phyloP scores from a whole-genome alignment of 2,888 invertebrate genomes.

The Philaethria dido region DNA sequence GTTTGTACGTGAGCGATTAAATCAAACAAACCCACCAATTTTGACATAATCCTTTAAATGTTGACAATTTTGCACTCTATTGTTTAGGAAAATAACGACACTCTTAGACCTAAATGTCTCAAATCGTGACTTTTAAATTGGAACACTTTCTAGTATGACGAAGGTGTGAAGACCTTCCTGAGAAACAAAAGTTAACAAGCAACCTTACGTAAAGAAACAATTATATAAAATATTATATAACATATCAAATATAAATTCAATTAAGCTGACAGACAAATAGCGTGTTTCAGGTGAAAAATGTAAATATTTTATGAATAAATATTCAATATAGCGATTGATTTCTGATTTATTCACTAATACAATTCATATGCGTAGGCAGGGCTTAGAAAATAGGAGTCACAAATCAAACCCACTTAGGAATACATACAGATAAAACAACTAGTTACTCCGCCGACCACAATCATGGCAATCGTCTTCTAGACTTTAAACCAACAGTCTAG shows the following conservation, averaged over 20 bases:
- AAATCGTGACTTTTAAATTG: conserved; percentile 55
- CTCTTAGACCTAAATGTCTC: conserved; percentile 47
- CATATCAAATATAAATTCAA: background rate
- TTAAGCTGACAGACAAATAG: conserved; percentile 13
- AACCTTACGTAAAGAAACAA: conserved; percentile 13
- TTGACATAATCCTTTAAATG: conserved; percentile 46
- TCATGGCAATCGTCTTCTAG: conserved; percentile 63
- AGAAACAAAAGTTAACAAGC: conserved; percentile 26
- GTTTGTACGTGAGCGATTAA: conserved; percentile 69
- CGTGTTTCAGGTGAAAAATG: conserved; percentile 23
- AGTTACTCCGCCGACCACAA: conserved; percentile 59
- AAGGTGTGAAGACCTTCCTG: conserved; percentile 52
- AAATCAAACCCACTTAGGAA: conserved; percentile 67
- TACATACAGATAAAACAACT: conserved; percentile 54
- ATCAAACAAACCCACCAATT: conserved; percentile 55
- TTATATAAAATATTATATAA: conserved; percentile 5
- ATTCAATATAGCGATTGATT: conserved; percentile 48
- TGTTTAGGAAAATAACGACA: conserved; percentile 46
- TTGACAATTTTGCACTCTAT: conserved; percentile 54
- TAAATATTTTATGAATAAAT: conserved; percentile 27
- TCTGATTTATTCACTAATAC: conserved; percentile 59
- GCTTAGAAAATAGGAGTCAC: conserved; percentile 53
- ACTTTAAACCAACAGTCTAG: conserved; percentile 75
- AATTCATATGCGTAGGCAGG: conserved; percentile 59
- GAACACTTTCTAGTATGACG: conserved; percentile 61